These are phyloP conservation scores for Melanotaenia nigrans DNA, from an alignment of 2,797 vertebrate species.

Conservation along the genomic window DNA sequence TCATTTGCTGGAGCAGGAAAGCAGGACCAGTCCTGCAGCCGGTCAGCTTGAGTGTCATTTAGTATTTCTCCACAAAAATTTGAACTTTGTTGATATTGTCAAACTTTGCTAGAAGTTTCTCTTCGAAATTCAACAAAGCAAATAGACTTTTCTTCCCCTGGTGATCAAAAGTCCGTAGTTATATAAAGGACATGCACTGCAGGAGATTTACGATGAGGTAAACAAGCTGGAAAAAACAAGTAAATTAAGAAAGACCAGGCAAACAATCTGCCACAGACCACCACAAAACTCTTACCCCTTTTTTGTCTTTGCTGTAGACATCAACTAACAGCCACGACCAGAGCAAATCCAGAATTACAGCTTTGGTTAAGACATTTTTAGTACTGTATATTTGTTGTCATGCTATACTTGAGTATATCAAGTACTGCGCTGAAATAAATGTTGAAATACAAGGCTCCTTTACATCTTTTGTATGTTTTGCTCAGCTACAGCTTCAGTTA, in stretches of 20 bases:
- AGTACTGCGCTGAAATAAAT: not conserved
- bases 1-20: slow-evolving; percentile 59
- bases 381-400: not conserved
- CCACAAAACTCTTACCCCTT: not conserved
- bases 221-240: slow-evolving; percentile 16
- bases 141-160: slow-evolving; percentile 5
- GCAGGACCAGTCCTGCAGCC: slow-evolving; percentile 51
- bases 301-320: not conserved
- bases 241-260: slow-evolving; percentile 6
- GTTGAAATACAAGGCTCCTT: not conserved
- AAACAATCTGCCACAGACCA: not conserved
- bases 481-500: not conserved
- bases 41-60: slow-evolving; percentile 47
- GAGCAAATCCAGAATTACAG: not conserved
- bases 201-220: slow-evolving; percentile 15
- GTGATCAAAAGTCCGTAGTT: slow-evolving; percentile 4
- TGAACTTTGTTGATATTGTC: slow-evolving; percentile 40
- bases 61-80: slow-evolving; percentile 29
- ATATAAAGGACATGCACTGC: slow-evolving; percentile 2
- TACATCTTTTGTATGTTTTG: not conserved
- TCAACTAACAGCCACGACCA: not conserved
- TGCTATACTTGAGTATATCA: not conserved
- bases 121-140: slow-evolving; percentile 16
- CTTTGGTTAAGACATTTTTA: not conserved
- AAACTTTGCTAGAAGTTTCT: slow-evolving; percentile 37